phyloP scores from a whole-genome alignment of 2,888 invertebrate species.

The Helleia helle region DNA sequence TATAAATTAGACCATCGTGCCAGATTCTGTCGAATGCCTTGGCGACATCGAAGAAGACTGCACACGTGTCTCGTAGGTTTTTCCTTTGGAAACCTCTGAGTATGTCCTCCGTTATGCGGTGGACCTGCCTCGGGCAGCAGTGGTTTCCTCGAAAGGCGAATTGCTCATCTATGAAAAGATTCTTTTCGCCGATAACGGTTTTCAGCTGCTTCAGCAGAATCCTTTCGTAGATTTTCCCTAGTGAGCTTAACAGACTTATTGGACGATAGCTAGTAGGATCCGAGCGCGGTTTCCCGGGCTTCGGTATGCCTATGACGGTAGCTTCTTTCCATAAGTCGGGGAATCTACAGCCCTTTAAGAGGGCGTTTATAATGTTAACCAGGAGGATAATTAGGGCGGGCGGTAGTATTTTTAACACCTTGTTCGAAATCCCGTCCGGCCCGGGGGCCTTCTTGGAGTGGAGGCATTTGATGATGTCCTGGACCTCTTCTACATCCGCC shows the following conservation, averaged over 20 bases:
- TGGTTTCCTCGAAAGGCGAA: slow-evolving; percentile 17
- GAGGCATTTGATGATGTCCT: neutral
- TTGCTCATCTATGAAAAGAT: slow-evolving; percentile 14
- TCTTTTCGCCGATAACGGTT: neutral
- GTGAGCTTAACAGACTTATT: slow-evolving; percentile 7
- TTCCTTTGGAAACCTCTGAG: slow-evolving; percentile 5
- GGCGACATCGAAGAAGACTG: slow-evolving; percentile 15
- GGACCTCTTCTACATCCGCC: too few species aligned
- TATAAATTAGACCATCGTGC: too few species aligned
- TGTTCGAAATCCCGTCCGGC: neutral
- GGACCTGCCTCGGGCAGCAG: slow-evolving; percentile 14
- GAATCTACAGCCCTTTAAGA: neutral
- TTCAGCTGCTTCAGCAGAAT: neutral
- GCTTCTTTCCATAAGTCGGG: slow-evolving; percentile 10
- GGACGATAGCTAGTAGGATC: slow-evolving; percentile 10
- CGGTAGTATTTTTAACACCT: neutral
- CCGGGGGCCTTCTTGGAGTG: neutral
- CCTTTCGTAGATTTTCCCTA: slow-evolving; percentile 8
- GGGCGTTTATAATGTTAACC: neutral
- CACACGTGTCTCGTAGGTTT: too few species aligned
- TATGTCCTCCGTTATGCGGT: slow-evolving; percentile 17
- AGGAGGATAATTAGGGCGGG: neutral
- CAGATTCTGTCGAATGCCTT: slow-evolving; percentile 15
- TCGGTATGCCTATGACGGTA: slow-evolving; percentile 9
- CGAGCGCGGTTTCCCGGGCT: slow-evolving; percentile 6